Base-by-base conservation (phyloP, 2,113 vertebrate species). In the Labrus mixtus region DNA sequence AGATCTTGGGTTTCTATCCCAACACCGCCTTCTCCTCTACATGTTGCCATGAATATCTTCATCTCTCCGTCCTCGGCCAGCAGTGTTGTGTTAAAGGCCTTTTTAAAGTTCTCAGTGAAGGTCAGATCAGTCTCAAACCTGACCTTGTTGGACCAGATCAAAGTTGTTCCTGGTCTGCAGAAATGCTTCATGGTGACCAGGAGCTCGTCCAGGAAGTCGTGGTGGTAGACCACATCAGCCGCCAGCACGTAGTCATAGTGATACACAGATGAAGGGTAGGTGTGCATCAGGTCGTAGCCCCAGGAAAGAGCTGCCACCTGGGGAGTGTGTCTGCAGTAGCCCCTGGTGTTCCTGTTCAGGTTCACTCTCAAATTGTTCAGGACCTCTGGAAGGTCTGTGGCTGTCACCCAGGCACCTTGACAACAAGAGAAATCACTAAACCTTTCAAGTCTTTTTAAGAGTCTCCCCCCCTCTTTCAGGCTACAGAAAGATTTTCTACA, bases 61-160 rank as follows among this genome's bases (percentile, higher is more conserved):
- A 97, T 90, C 0, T 95, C 93, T 43, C 62, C 88, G 55, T 97
- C 93, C 78, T 99, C 96, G 20, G 85, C 90, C 81, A 98, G 66
- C 65, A 96, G 54, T 10, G 89, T 94, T 16, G 94, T 92, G 6
- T 96, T 82, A 80, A 99, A 97, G 12, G 91, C 46, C 43, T 82
- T 81, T 71, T 93, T 74, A 46, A 98, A 91, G 79, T 93, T 94
- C 65, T 96, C 90, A 0, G 93, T 89, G 86, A 99, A 99, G 15
- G 92, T 93, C 0, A 95, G 93, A 77, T 99, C 97, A 0, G 92
- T 84, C 61, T 84, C 94, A 85, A 96, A 94, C 62, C 97, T 89
- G 85, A 97, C 92, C 91, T 97, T 99, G 89, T 98, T 98, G 70
- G 97, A 95, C 97, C 97, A 98, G 48, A 99, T 89, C 77, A 99